A percentile compares a stretch with the other conserved stretches of the same genome.
Conservation (phyloP, 2,888 invertebrate species). For the Actias luna region DNA sequence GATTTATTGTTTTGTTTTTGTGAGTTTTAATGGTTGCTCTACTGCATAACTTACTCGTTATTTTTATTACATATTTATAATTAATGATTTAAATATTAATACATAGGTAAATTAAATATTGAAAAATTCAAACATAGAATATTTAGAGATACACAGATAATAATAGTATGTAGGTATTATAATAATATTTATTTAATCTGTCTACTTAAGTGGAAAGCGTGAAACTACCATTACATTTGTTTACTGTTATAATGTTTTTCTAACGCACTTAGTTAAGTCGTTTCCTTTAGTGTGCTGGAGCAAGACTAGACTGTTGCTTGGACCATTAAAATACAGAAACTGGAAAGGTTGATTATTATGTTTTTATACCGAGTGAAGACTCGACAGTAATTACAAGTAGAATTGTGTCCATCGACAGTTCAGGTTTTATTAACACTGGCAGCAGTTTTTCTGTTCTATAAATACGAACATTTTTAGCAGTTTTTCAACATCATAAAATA, state of each 20-base stretch:
- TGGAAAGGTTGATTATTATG: neutral
- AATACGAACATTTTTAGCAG: neutral
- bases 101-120: neutral
- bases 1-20: slow-evolving; percentile 68
- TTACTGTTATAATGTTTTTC: slow-evolving; percentile 2
- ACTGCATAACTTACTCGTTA: slow-evolving; percentile 17
- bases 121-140: neutral
- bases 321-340: neutral
- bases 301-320: neutral
- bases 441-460: neutral
- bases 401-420: neutral
- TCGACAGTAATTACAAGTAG: no score
- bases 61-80: neutral
- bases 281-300: neutral
- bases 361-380: no score
- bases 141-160: neutral
- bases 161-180: neutral
- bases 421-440: neutral
- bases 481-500: no score
- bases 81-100: neutral
- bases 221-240: slow-evolving; percentile 1
- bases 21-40: slow-evolving; percentile 31
- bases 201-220: neutral
- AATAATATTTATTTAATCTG: neutral
- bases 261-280: slow-evolving; percentile 1